Conservation (phyloP, 2,888 invertebrate species). For the Scaptomyza cyrtandrae region DNA sequence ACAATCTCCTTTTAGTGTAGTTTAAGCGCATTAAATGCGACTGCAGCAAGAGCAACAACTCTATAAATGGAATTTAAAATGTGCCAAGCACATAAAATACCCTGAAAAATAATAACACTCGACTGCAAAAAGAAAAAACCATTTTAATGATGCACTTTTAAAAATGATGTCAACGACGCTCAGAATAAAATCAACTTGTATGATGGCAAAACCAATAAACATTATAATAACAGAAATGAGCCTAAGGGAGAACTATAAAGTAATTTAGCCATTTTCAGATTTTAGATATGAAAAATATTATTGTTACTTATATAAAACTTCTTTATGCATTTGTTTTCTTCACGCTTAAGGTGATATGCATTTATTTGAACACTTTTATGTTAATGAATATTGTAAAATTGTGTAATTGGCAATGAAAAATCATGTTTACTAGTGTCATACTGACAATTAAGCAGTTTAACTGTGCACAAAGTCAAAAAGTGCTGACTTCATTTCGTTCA, state of each 20-base stretch:
- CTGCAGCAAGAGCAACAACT: conserved; percentile 20
- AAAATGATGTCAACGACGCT: no score
- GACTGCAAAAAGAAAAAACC: no score
- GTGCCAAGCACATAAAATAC: conserved; percentile 23
- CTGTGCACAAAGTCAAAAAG: conserved; percentile 25
- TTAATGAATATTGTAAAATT: background rate
- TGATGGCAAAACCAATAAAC: no score
- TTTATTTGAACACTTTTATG: background rate
- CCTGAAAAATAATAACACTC: conserved; percentile 29
- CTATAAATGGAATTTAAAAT: conserved; percentile 46
- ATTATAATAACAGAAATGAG: no score
- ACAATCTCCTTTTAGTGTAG: conserved; percentile 15
- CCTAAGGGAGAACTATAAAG: no score
- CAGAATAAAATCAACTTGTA: no score
- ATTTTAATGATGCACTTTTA: no score
- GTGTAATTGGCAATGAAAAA: background rate
- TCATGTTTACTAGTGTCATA: conserved; percentile 15
- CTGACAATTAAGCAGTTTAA: conserved; percentile 25
- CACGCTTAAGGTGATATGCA: no score
- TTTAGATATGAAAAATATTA: no score
- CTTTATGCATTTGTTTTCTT: no score
- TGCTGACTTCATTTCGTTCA: conserved; percentile 29
- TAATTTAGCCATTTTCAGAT: no score
- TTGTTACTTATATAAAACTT: no score
- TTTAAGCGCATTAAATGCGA: conserved; percentile 67